Evolutionary conservation across 2,797 vertebrate genomes (phyloP).

Genomic region (Chaunax sp.): DNA sequence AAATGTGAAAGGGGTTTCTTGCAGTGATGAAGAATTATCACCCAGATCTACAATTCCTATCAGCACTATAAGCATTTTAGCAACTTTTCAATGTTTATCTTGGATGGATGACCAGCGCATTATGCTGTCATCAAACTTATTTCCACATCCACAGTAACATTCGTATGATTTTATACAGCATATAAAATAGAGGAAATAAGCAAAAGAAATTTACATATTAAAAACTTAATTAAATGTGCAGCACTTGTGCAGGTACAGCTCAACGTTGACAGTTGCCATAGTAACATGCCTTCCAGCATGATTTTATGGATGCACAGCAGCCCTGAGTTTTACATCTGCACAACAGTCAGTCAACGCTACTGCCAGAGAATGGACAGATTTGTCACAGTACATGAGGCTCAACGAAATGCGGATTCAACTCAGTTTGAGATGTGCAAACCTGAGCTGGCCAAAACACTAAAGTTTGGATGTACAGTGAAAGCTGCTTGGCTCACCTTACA

Average conservation of each 20-base stretch:
- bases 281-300: background rate
- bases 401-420: background rate
- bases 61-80: too few relatives aligned
- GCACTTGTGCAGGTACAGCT: background rate
- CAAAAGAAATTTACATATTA: background rate
- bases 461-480: background rate
- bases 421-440: background rate
- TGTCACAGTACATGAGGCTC: too few relatives aligned
- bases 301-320: background rate
- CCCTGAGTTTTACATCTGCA: background rate
- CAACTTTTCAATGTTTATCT: too few relatives aligned
- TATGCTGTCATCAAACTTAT: background rate
- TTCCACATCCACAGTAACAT: background rate
- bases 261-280: too few relatives aligned
- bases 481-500: background rate
- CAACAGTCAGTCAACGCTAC: background rate
- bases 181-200: too few relatives aligned
- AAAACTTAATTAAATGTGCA: background rate
- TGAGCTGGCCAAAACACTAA: background rate
- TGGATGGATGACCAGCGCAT: too few relatives aligned
- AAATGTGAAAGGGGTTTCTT: too few relatives aligned
- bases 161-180: too few relatives aligned
- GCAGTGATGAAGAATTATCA: too few relatives aligned
- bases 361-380: background rate
- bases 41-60: too few relatives aligned